Evolutionary conservation across 2,888 invertebrate species (phyloP).

Genomic region (Neoscelio sp.): DNA sequence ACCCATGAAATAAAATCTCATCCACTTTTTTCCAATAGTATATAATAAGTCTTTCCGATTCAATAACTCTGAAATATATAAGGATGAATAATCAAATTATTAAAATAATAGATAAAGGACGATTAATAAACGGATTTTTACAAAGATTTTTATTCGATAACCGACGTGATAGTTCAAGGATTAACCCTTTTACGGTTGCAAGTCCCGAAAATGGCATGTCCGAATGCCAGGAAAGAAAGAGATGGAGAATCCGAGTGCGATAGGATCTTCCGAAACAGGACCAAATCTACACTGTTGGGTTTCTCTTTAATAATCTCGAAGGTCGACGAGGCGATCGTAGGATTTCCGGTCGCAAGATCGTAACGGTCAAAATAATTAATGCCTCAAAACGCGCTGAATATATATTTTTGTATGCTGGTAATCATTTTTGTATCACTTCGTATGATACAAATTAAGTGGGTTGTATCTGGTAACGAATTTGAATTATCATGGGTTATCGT

Average conservation of each 20-base stretch:
- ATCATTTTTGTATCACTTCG: slow-evolving; percentile 72
- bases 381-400: slow-evolving; percentile 61
- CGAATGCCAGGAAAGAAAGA: slow-evolving; percentile 46
- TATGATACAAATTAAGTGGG: slow-evolving; percentile 66
- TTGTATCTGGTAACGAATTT: slow-evolving; percentile 62
- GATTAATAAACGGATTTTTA: slow-evolving; percentile 19
- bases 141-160: slow-evolving; percentile 40
- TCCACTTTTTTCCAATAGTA: no score
- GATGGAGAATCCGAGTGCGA: slow-evolving; percentile 35
- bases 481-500: slow-evolving; percentile 64
- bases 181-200: slow-evolving; percentile 63
- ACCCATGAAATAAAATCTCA: neutral
- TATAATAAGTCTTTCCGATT: slow-evolving; percentile 9
- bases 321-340: slow-evolving; percentile 68
- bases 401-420: slow-evolving; percentile 49
- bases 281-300: slow-evolving; percentile 68
- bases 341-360: slow-evolving; percentile 75
- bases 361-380: slow-evolving; percentile 75
- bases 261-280: slow-evolving; percentile 68
- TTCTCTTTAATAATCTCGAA: slow-evolving; percentile 69
- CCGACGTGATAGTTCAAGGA: slow-evolving; percentile 1
- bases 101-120: slow-evolving; percentile 10
- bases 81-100: slow-evolving; percentile 7
- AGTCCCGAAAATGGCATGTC: slow-evolving; percentile 22
- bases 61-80: neutral